A percentile compares a stretch with the other conserved stretches of the same genome.
These are phyloP conservation scores for Rhynchotus rufescens DNA, from an alignment of 2,797 vertebrate species.

Conservation along the genomic window DNA sequence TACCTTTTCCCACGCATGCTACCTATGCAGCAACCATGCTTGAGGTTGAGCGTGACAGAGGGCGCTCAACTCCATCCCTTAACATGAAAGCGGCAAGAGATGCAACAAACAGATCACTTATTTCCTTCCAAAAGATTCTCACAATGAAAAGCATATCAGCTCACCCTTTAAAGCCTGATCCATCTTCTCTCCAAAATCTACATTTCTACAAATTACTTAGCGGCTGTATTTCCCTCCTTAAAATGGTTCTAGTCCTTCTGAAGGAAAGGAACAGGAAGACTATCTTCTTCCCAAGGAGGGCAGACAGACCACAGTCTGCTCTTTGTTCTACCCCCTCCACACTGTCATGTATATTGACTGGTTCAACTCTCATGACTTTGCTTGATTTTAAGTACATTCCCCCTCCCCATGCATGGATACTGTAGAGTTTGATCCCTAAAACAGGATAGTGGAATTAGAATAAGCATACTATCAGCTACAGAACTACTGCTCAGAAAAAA, in stretches of 20 bases:
- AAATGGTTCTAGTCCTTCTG: background rate
- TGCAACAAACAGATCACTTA: background rate
- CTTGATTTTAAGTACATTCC: background rate
- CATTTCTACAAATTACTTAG: background rate
- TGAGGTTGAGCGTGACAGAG: fast-evolving
- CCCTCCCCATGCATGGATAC: background rate
- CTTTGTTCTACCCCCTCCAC: background rate
- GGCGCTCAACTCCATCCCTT: background rate
- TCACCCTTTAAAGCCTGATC: background rate
- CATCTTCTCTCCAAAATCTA: background rate
- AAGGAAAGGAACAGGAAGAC: background rate
- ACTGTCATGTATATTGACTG: background rate
- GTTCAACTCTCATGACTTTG: background rate
- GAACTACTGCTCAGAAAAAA: background rate
- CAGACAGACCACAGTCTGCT: background rate
- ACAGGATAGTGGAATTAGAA: background rate
- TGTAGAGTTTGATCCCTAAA: background rate
- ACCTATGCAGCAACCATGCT: background rate
- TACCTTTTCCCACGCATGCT: background rate
- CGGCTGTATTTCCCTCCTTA: background rate
- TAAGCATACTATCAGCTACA: background rate
- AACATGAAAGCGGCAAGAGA: background rate
- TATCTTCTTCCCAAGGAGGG: background rate
- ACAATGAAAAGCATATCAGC: background rate
- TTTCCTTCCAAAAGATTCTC: background rate